Base-by-base conservation (phyloP, 2,797 vertebrate species). In the Megalops cyprinoides region DNA sequence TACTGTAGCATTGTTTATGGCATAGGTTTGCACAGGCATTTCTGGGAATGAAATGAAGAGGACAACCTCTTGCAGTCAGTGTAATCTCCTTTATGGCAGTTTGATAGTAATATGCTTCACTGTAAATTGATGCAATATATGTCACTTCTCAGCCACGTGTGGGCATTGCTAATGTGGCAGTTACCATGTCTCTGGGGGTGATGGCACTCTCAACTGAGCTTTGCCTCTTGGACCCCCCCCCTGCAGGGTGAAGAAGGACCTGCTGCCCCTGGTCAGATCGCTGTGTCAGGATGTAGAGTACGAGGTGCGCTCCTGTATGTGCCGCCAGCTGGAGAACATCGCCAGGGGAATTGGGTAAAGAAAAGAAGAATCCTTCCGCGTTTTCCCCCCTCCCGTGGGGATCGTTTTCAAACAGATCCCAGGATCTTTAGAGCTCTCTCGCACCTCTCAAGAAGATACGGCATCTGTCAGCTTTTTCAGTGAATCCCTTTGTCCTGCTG, bases 291-390 rank as follows among this genome's bases (percentile, higher is more conserved):
- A 99, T 75, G 93, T 94, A 77, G 97, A 98, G 83, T 96, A 95
- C 34, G 97, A 98, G 92, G 97, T 99, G 75, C 95, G 97, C 89
- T 94, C 94, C 81, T 97, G 95, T 81, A 98, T 99, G 95, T 98
- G 97, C 88, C 95, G 91, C 74, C 96, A 99, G 39, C 91, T 99
- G 90, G 97, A 98, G 89, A 95, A 90, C 82, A 94, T 99, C 83
- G 96, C 96, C 88, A 95, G 95, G 87, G 97, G 95, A 77, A 88
- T 95, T 80, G 96, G 97, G 97, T 98, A 93, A 95, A 94, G 89
- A 76, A 39, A 79, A 74, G 62, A 78, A 53, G 69, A 74, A 73
- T n/a, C 25, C 31, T 73, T 20, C 46, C 71, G 62, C 14, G 23
- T 1, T 42, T 69, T 23, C 23, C 10, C n/a, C 42, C 44, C 71